Evolutionary conservation across 1,140 invertebrate species (phyloP), one percentile per base, ranked within the genome.

Genomic region (Sitobion miscanthi): DNA sequence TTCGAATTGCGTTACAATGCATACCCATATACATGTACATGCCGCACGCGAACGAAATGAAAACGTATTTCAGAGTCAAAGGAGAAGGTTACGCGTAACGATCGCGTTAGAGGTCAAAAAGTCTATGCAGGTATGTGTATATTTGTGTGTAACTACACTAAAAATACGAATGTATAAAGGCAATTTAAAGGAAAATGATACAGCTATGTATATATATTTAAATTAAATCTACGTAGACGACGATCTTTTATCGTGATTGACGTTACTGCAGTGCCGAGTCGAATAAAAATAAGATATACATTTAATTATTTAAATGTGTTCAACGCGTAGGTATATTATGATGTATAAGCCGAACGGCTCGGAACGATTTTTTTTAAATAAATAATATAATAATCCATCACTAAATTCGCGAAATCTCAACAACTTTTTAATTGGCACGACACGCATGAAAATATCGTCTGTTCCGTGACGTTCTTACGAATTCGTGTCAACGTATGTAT

Each of bases 21-120:
- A 1, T 86, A 47, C 20, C 52, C 17, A n/a, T 85, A 42, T 35
- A 35, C 38, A 38, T 42, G 23, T 86, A 42, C 14, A 38, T 42
- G 42, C 83, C 38, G 38, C 35, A 85, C 21, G 38, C 42, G 42
- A 42, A 86, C 45, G 85, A 47, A 25, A 87, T 35, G 47, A 87
- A 87, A n/a, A 49, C 83, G 38, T 42, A 52, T 49, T 49, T 87
- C 45, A 49, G 86, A 87, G 47, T 87, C 47, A 87, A 87, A 87
- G 47, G 30, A 52, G 86, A 87, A 87, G 86, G 86, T 87, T 87
- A 87, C 17, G 47, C 42, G 42, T 42, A 47, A 47, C 42, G 42
- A 30, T 47, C 85, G 85, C 86, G 85, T 87, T 87, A 87, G 86
- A 87, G 86, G 86, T 87, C 86, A 87, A 87, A 52, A 87, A 49